Percentiles rank a stretch among this genome's conserved stretches.
phyloP scores from a whole-genome alignment of 2,888 invertebrate genomes.

The Aromia moschata region DNA sequence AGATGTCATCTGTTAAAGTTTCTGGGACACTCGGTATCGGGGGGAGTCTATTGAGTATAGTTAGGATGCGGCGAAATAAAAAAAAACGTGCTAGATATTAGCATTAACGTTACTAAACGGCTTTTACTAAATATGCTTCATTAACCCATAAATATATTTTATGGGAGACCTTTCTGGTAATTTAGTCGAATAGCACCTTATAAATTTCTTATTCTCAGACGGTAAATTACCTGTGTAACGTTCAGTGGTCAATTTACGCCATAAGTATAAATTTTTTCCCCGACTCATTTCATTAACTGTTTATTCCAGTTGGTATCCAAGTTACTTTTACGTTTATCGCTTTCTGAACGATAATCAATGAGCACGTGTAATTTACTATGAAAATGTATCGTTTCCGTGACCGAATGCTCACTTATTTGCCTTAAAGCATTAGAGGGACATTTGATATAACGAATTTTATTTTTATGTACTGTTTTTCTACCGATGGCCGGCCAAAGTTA shows the following conservation, averaged over 20 bases:
- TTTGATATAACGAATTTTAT: too few relatives aligned
- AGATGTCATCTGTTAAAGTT: too few relatives aligned
- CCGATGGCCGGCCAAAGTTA: too few relatives aligned
- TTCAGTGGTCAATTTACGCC: background rate
- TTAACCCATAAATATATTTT: too few relatives aligned
- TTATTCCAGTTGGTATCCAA: background rate
- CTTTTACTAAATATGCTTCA: too few relatives aligned
- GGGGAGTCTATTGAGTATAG: too few relatives aligned
- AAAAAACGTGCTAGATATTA: background rate
- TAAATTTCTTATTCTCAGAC: background rate
- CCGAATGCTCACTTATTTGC: background rate
- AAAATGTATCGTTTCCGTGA: constrained; percentile 13
- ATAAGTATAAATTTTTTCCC: background rate
- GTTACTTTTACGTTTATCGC: constrained; percentile 9
- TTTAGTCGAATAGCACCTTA: background rate
- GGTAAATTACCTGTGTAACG: background rate
- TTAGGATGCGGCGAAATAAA: too few relatives aligned
- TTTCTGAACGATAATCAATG: constrained; percentile 23
- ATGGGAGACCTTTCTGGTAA: background rate
- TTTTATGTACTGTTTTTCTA: too few relatives aligned
- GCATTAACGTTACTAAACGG: too few relatives aligned
- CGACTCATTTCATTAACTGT: background rate
- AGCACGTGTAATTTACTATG: background rate
- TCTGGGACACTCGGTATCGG: too few relatives aligned
- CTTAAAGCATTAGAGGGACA: background rate